Percentiles rank a stretch among this genome's conserved stretches.
Conservation (phyloP, 1,140 invertebrate species). For the Lutraria rhynchaena region DNA sequence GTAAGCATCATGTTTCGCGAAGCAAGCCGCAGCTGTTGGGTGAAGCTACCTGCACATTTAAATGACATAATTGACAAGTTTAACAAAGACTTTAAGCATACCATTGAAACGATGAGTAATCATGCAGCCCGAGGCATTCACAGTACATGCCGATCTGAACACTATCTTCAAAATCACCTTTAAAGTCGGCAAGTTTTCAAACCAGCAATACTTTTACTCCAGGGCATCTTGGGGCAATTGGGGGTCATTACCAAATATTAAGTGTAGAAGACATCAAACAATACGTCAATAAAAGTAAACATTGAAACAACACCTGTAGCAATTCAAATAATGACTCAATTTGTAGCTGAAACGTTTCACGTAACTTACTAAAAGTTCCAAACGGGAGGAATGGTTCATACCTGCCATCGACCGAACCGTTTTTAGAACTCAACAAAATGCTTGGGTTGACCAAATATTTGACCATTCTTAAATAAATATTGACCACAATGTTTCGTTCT, state of each 20-base stretch:
- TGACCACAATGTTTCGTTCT: conserved; percentile 50
- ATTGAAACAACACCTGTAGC: background rate
- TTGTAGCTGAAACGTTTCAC: too few relatives aligned
- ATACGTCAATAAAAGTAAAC: conserved; percentile 28
- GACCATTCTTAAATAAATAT: conserved; percentile 46
- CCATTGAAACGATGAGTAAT: conserved; percentile 26
- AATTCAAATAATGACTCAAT: background rate
- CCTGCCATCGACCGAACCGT: background rate
- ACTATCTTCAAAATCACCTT: background rate
- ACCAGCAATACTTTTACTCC: conserved; percentile 14
- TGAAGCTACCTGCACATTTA: conserved; percentile 49
- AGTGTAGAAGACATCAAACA: conserved; percentile 30
- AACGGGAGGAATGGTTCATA: background rate
- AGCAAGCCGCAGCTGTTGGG: conserved; percentile 21
- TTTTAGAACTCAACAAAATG: conserved; percentile 3
- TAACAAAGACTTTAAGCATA: conserved; percentile 30
- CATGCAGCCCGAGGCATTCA: background rate
- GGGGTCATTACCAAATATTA: conserved; percentile 18
- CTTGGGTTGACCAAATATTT: conserved; percentile 45
- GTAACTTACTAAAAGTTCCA: too few relatives aligned
- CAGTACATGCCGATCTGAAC: background rate
- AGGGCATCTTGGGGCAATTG: conserved; percentile 25
- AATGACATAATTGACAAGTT: conserved; percentile 55
- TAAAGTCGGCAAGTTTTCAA: background rate
- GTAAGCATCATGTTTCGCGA: conserved; percentile 6